Conservation (phyloP, 2,888 invertebrate species). For the Ctena decussata region DNA sequence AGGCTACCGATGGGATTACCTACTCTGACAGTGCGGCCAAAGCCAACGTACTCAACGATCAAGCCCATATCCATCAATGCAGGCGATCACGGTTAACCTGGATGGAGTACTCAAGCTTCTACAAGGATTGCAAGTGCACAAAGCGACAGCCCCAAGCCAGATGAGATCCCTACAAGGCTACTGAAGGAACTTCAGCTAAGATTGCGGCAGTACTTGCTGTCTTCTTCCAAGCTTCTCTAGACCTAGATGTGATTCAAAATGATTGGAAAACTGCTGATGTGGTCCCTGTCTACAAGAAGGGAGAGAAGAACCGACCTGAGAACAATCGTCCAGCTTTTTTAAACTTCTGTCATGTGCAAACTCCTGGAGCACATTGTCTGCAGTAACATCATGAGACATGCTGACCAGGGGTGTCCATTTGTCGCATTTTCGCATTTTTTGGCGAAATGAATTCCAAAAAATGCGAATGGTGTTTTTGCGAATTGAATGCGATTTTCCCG, state of each 20-base stretch:
- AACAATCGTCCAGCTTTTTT: conserved; percentile 16
- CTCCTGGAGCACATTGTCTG: conserved; percentile 21
- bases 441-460: no score
- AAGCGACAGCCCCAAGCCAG: background rate
- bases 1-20: background rate
- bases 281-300: conserved; percentile 28
- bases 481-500: no score
- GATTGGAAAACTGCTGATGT: conserved; percentile 19
- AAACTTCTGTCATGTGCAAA: conserved; percentile 1
- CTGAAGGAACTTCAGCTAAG: background rate
- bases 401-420: no score
- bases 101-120: no score
- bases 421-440: no score
- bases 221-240: conserved; percentile 17
- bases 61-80: no score
- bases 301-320: background rate
- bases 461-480: no score
- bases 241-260: background rate
- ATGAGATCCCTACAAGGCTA: background rate
- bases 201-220: conserved; percentile 7
- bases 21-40: background rate
- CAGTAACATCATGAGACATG: conserved; percentile 8
- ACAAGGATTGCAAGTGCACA: background rate
- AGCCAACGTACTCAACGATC: conserved; percentile 34
- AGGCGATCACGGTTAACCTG: no score